Percentiles rank a stretch among this genome's conserved stretches.
phyloP scores from a whole-genome alignment of 2,797 vertebrate genomes.

The Tragelaphus eurycerus region DNA sequence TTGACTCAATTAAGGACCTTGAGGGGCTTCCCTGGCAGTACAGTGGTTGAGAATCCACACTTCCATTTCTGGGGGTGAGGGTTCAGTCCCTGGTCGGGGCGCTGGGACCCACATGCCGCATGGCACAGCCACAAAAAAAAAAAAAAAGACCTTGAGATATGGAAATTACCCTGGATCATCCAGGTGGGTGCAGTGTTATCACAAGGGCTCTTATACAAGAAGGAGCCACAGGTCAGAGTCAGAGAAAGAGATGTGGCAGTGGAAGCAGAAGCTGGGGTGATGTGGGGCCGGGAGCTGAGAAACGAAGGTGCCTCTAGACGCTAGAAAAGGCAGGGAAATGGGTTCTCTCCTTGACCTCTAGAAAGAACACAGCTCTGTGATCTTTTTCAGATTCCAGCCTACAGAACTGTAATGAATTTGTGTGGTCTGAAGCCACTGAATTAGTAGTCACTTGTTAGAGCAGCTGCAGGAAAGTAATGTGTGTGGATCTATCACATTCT shows the following conservation, averaged over 20 bases:
- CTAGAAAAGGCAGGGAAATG: background rate
- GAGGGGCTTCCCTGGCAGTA: background rate
- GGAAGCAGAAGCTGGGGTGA: background rate
- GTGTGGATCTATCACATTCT: fast-evolving
- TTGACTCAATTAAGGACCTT: background rate
- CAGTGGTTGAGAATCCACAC: background rate
- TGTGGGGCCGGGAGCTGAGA: background rate
- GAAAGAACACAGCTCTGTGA: background rate
- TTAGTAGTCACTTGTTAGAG: background rate
- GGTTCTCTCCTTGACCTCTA: background rate
- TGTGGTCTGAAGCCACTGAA: background rate
- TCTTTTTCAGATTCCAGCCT: background rate
- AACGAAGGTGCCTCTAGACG: background rate
- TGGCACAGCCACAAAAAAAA: background rate
- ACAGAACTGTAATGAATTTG: background rate
- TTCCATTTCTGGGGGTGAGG: background rate
- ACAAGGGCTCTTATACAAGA: background rate
- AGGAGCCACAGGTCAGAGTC: background rate
- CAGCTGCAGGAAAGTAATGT: background rate
- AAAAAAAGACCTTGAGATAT: background rate
- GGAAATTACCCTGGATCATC: background rate
- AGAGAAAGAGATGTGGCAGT: background rate
- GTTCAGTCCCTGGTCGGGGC: background rate
- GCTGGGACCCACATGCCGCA: background rate
- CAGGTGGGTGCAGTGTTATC: background rate